A percentile compares a stretch with the other conserved stretches of the same genome.
Evolutionary conservation across 2,797 vertebrate species (phyloP).

Genomic region (Amazonetta brasiliensis): DNA sequence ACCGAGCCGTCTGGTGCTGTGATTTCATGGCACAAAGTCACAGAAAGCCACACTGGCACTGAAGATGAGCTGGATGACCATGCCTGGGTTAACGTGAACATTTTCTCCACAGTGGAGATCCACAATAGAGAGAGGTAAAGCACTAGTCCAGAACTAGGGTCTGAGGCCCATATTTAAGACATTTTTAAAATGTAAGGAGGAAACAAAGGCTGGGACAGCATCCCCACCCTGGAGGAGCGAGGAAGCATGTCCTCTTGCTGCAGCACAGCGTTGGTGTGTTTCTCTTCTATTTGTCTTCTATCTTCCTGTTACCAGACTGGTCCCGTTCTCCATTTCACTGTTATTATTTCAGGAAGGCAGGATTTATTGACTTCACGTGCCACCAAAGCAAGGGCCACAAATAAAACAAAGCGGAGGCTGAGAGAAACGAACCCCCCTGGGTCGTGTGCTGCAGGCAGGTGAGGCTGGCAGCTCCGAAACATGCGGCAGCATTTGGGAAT

Average conservation of each 20-base stretch:
- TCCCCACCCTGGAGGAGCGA: not conserved
- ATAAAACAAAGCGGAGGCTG: not conserved
- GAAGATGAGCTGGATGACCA: not conserved
- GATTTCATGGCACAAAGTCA: not conserved
- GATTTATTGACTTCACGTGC: no score
- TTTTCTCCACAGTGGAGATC: not conserved
- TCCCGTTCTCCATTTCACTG: accelerated
- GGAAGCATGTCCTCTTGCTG: not conserved
- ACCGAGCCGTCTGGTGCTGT: not conserved
- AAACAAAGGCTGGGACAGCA: not conserved
- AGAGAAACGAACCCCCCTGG: not conserved
- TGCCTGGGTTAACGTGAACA: accelerated
- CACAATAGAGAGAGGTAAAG: not conserved
- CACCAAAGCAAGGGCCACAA: not conserved
- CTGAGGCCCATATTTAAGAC: not conserved
- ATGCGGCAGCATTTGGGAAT: accelerated
- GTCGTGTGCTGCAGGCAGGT: accelerated
- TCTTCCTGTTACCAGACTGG: not conserved
- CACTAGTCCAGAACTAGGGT: not conserved
- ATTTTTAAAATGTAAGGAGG: not conserved
- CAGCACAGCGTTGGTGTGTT: not conserved
- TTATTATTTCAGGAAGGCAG: not conserved
- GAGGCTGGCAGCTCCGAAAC: not conserved
- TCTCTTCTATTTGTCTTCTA: no score
- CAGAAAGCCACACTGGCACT: not conserved